These are phyloP conservation scores for Mimachlamys varia DNA, from an alignment of 2,888 invertebrate species.

Conservation along the genomic window DNA sequence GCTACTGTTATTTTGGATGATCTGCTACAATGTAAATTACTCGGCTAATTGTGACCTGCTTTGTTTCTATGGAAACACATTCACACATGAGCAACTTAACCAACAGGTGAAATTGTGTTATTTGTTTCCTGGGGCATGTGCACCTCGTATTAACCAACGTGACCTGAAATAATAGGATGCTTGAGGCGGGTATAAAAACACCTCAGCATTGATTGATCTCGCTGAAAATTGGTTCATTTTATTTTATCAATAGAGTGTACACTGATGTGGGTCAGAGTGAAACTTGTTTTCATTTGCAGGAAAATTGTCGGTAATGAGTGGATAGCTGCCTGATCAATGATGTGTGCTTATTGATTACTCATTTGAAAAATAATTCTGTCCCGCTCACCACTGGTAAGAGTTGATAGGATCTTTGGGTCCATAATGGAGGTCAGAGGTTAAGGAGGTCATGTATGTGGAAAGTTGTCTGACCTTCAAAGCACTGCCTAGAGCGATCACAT, in stretches of 20 bases:
- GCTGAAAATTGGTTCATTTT: constrained; percentile 23
- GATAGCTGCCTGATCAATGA: constrained; percentile 3
- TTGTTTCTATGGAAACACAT: not conserved
- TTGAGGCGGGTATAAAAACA: not conserved
- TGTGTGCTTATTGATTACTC: not conserved
- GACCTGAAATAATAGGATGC: not conserved
- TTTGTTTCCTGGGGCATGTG: not conserved
- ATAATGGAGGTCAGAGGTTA: not conserved
- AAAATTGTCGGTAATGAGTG: constrained; percentile 19
- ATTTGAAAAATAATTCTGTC: constrained; percentile 34
- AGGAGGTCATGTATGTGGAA: not conserved
- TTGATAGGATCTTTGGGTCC: not conserved
- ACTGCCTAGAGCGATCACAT: not conserved
- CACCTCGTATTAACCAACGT: not conserved
- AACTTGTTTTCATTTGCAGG: constrained; percentile 34
- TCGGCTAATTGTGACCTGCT: not conserved
- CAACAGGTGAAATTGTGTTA: constrained; percentile 15
- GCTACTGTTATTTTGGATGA: not conserved
- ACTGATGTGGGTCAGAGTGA: constrained; percentile 22
- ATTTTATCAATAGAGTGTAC: constrained; percentile 13
- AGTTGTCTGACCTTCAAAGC: not conserved
- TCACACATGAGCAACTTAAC: not conserved
- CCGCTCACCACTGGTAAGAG: not conserved
- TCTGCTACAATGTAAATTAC: not conserved
- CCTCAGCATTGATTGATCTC: not conserved